Conservation (phyloP, 2,113 vertebrate species). For the Indri indri region DNA sequence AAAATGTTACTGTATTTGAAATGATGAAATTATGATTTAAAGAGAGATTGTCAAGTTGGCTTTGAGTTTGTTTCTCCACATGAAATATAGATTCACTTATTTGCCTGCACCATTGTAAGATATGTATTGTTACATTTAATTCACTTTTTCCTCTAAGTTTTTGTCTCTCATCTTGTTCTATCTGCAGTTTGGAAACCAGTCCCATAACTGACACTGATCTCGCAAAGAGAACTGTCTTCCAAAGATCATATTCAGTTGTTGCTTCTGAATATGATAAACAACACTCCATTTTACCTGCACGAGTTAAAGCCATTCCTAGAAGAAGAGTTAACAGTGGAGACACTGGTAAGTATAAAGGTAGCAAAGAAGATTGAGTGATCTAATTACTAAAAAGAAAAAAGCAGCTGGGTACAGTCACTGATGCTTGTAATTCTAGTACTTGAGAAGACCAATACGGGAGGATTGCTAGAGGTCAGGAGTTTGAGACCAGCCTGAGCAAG, state of each 20-base stretch:
- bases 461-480: too few relatives aligned
- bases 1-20: slow-evolving; percentile 35
- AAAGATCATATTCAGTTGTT: slow-evolving; percentile 98
- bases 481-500: too few relatives aligned
- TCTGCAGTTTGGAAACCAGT: slow-evolving; percentile 94
- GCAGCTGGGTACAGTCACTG: too few relatives aligned
- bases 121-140: slow-evolving; percentile 7
- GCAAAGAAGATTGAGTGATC: neutral
- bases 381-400: neutral
- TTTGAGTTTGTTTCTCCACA: slow-evolving; percentile 37
- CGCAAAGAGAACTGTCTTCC: slow-evolving; percentile 97
- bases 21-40: slow-evolving; percentile 6
- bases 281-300: slow-evolving; percentile 95
- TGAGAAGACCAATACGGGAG: too few relatives aligned
- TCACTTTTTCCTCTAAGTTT: slow-evolving; percentile 46
- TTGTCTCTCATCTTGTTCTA: slow-evolving; percentile 32
- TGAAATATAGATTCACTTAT: neutral
- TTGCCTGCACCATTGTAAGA: neutral
- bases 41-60: neutral
- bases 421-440: too few relatives aligned
- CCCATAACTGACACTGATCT: slow-evolving; percentile 98
- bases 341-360: slow-evolving; percentile 87
- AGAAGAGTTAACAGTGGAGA: slow-evolving; percentile 98
- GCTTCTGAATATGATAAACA: slow-evolving; percentile 99
- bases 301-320: slow-evolving; percentile 96